Base-by-base conservation (phyloP, 2,113 vertebrate genomes). In the Bubalus kerabau region DNA sequence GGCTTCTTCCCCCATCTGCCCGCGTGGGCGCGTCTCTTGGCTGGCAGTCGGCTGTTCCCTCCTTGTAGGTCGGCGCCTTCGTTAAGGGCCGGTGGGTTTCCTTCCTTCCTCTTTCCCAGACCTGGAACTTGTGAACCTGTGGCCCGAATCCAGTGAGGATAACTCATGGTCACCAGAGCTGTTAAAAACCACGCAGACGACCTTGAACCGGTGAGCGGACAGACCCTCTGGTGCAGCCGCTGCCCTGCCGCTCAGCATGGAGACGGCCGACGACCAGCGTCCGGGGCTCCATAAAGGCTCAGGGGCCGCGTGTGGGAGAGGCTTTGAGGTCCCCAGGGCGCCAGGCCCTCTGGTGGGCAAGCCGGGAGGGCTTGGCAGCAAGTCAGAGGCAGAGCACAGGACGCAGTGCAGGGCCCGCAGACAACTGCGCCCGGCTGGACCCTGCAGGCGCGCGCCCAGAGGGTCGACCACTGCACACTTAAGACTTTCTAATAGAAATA, bases 371-470 rank as follows among this genome's bases (percentile, higher is more conserved):
- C 9, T 12, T 23, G 7, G 17, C 24, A 28, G 30, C 23, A 15
- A 7, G 48, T 43, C 52, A 17, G 40, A 43, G 87, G 7, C 50
- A 21, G 48, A n/a, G 19, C 7, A 0, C 3, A 2, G 28, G 17
- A 0, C 0, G 5, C 52, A 6, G 48, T 15, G 8, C 5, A 7
- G n/a, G 60, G 26, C 40, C 1, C 0, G 1, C 16, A 4, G 30
- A 32, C 2, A 1, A 40, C 62, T 26, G 6, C 11, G 0, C 87
- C 46, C n/a, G 48, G 59, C 30, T 23, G 5, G 21, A 7, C 14
- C 17, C 40, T 15, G 4, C 16, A 6, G 67, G 1, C 21, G 5
- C 2, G 4, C 30, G 0, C 64, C 48, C n/a, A 3, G 67, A 3
- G n/a, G 17, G n/a, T 11, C 10, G 0, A 0, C 40, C 26, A 7